Evolutionary conservation across 2,113 vertebrate genomes (phyloP).

Genomic region (Balaeniceps rex): DNA sequence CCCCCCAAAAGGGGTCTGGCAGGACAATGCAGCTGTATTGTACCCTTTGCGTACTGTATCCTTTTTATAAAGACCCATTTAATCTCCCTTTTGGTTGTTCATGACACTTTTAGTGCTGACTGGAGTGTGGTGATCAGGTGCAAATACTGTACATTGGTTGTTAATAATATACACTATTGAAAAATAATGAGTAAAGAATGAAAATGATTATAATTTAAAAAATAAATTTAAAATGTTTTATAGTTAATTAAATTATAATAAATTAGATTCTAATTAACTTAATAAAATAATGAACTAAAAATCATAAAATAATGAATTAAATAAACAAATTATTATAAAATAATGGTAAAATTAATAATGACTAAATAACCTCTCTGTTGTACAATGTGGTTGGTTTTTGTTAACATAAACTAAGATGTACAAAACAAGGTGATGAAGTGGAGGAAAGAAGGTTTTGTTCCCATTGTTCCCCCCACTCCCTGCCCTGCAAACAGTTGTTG

Average conservation of each 20-base stretch:
- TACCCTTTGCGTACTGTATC: background rate
- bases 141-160: background rate
- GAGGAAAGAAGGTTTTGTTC: background rate
- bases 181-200: background rate
- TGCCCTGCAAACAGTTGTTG: background rate
- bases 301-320: background rate
- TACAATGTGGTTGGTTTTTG: background rate
- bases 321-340: background rate
- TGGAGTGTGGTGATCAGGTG: background rate
- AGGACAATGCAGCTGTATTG: background rate
- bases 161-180: background rate
- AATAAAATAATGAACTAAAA: background rate
- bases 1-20: background rate
- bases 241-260: background rate
- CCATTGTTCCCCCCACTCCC: fast-evolving
- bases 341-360: background rate
- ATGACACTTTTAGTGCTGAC: background rate
- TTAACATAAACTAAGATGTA: background rate
- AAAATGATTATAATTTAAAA: background rate
- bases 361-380: background rate
- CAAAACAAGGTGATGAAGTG: background rate
- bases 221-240: background rate
- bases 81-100: background rate
- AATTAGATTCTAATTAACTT: too few species aligned
- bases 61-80: background rate